Evolutionary conservation across 2,888 invertebrate species (phyloP), one percentile per base, ranked within the genome.

Genomic region (Dione juno): DNA sequence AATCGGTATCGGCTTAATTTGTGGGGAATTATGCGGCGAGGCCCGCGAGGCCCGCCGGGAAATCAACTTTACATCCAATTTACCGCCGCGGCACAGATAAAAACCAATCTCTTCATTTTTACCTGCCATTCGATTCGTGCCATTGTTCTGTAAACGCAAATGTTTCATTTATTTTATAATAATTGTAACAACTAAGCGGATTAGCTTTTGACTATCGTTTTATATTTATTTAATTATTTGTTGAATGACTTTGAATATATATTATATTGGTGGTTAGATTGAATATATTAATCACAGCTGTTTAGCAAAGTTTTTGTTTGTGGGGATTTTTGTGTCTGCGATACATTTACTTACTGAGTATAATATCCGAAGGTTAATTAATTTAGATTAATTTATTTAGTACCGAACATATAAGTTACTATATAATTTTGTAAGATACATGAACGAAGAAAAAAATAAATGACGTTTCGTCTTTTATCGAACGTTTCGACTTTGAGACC

Each of bases 21-120:
- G 88, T 82, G 88, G 87, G 80, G 88, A 88, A 89, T 89, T 88
- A 89, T 85, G 88, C 86, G 85, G 85, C 79, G 77, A 77, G 80
- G 85, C 84, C 91, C 91, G 85, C 79, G 77, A 77, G 80, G 86
- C 84, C 91, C 91, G 86, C 78, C 82, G 92, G 92, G 92, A 92
- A 92, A 92, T 92, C 92, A 88, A 90, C 92, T 92, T 92, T 90
- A 88, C 90, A 92, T 92, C 89, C 91, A 92, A 92, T 92, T 92
- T 91, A 82, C 85, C 82, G 80, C 81, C 81, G 81, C 79, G 85
- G 89, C 89, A 87, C 90, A 86, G 89, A 88, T 89, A 88, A 91
- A 90, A 90, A 90, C 82, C 90, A 92, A 91, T 92, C 92, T 89
- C 86, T 80, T 78, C 78, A 80, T 80, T 81, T 82, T 81, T 79